phyloP scores from a whole-genome alignment of 2,888 invertebrate species.

The Tuberolachnus salignus region DNA sequence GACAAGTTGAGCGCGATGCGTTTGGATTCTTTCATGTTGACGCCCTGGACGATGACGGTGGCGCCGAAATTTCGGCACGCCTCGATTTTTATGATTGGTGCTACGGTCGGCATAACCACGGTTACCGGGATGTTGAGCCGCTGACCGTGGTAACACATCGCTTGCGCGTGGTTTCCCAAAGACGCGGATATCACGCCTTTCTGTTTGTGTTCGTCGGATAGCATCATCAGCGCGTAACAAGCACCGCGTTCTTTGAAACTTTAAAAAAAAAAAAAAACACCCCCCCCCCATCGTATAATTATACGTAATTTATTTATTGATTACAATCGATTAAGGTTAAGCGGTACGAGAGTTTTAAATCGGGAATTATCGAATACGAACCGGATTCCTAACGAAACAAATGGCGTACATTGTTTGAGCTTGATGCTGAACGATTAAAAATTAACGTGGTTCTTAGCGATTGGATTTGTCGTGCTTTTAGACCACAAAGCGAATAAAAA shows the following conservation, averaged over 20 bases:
- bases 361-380: too few relatives aligned
- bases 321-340: too few relatives aligned
- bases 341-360: too few relatives aligned
- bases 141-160: conserved; percentile 79
- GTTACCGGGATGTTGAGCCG: conserved; percentile 74
- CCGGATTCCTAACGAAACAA: too few relatives aligned
- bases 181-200: conserved; percentile 91
- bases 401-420: too few relatives aligned
- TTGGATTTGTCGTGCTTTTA: too few relatives aligned
- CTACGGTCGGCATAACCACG: conserved; percentile 94
- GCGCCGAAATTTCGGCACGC: conserved; percentile 85
- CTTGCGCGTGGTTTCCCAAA: conserved; percentile 91
- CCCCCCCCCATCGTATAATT: too few relatives aligned
- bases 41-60: conserved; percentile 80
- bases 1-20: conserved; percentile 77
- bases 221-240: conserved; percentile 78
- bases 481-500: too few relatives aligned
- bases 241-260: conserved; percentile 95
- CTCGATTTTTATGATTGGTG: conserved; percentile 95
- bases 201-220: conserved; percentile 73
- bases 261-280: not conserved
- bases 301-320: too few relatives aligned
- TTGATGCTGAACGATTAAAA: too few relatives aligned
- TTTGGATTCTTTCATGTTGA: conserved; percentile 85
- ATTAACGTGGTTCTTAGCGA: too few relatives aligned